Evolutionary conservation across 2,797 vertebrate genomes (phyloP).

Genomic region (Borostomias antarcticus): DNA sequence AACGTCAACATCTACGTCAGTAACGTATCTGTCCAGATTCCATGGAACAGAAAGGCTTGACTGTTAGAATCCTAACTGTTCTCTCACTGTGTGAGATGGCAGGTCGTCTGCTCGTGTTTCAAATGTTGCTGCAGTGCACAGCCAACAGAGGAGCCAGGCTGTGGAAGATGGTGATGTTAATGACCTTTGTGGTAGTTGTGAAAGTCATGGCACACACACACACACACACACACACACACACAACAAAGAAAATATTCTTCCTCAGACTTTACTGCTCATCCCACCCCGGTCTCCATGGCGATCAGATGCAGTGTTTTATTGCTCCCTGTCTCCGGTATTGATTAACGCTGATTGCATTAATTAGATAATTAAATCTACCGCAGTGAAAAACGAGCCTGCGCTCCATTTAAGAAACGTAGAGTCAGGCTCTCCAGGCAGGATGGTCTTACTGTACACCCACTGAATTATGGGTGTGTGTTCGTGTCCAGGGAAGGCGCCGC

Average conservation of each 20-base stretch:
- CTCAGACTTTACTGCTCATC: neutral
- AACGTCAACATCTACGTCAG: neutral
- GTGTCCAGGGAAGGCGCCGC: no score
- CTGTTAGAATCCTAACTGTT: neutral
- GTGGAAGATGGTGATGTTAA: neutral
- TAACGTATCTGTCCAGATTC: neutral
- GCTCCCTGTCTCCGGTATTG: neutral
- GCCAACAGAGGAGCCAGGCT: neutral
- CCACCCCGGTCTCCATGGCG: constrained; percentile 19
- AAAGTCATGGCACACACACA: neutral
- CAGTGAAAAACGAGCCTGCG: neutral
- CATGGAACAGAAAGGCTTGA: neutral
- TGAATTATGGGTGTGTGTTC: constrained; percentile 46
- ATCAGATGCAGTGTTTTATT: constrained; percentile 2
- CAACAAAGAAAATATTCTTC: neutral
- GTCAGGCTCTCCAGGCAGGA: neutral
- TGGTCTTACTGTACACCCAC: neutral
- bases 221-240: constrained; percentile 12
- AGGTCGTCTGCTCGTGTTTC: constrained; percentile 8
- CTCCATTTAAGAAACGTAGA: constrained; percentile 11
- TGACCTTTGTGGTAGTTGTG: neutral
- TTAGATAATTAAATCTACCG: constrained; percentile 20
- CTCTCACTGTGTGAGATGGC: neutral
- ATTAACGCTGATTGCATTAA: constrained; percentile 18
- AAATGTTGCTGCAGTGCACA: neutral